These are phyloP conservation scores for Siniperca scherzeri DNA, from an alignment of 2,797 vertebrate genomes.

Conservation along the genomic window DNA sequence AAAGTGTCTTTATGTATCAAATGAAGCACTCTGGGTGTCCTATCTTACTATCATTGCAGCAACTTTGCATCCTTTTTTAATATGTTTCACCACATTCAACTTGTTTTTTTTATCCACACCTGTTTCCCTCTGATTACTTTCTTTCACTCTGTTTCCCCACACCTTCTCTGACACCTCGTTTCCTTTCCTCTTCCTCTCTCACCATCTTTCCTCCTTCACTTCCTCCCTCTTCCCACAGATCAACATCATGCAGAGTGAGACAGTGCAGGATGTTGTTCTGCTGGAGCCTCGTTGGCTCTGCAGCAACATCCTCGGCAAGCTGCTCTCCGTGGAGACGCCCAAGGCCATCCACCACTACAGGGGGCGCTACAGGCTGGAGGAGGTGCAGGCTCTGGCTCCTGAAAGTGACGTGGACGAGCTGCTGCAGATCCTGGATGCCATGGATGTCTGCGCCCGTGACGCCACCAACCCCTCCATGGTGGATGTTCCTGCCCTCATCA, in stretches of 20 bases:
- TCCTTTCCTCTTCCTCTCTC: neutral
- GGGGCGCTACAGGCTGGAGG: slow-evolving; percentile 96
- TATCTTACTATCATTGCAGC: neutral
- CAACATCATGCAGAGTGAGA: slow-evolving; percentile 99
- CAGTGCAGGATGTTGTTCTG: slow-evolving; percentile 96
- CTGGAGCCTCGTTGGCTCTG: slow-evolving; percentile 98
- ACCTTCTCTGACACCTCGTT: neutral
- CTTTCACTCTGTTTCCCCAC: neutral
- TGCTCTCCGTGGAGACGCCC: slow-evolving; percentile 94
- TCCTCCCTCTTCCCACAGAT: slow-evolving; percentile 85
- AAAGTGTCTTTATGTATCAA: neutral
- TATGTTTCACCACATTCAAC: neutral
- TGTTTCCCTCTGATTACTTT: neutral
- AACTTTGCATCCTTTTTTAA: neutral
- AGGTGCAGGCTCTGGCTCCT: slow-evolving; percentile 93
- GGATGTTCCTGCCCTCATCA: slow-evolving; percentile 96
- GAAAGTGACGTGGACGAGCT: slow-evolving; percentile 96
- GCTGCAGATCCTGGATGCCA: slow-evolving; percentile 96
- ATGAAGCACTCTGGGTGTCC: neutral
- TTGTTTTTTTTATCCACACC: neutral
- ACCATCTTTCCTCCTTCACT: neutral
- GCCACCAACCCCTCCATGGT: slow-evolving; percentile 94
- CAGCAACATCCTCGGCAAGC: slow-evolving; percentile 91
- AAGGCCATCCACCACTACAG: slow-evolving; percentile 98
- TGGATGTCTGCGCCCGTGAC: slow-evolving; percentile 97